Base-by-base conservation (phyloP, 37 sponge, comb jelly and placozoan species). In the Halichondria panicea region DNA sequence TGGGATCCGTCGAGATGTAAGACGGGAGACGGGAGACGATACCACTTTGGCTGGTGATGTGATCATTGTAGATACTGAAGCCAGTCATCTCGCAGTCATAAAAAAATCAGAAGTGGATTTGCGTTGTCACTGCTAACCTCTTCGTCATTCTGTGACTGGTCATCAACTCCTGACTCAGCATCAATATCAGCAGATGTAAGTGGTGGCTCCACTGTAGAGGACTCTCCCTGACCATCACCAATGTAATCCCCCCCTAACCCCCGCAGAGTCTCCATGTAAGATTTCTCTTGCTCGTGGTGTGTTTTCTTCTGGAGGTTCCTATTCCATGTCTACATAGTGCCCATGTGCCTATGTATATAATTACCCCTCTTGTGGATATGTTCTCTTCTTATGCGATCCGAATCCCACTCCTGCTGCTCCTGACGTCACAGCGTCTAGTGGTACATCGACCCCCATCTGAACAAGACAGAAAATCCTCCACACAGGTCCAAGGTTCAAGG, bases 41-140 rank as follows among this genome's bases (percentile, higher is more conserved):
- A 84, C 27, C 3, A 84, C 84, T 24, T 75, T 67, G 0, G 70
- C 76, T 22, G 70, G 58, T 76, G 38, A 84, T 84, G 39, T 59
- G 43, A 25, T 75, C 84, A 28, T 58, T 36, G 32, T 84, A 58
- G 52, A 76, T 68, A 24, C 61, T 60, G 30, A 75, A n/a, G 55
- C 80, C 81, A 36, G 78, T 82, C 2, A 78, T 36, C 53, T 75
- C 88, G 25, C 43, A 66, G 44, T 76, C 77, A 40, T 68, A 82
- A n/a, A 81, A 60, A 37, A 80, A 80, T 74, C 53, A 72, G 39
- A 28, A 79, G 43, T 53, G 62, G 75, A 32, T 61, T 59, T n/a
- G 24, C 43, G 44, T 57, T 27, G 61, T 22, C 61, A 58, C 28
- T 8, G 12, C 74, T n/a, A 57, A 22, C 43, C 56, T 55, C 72